Conservation (phyloP, 2,888 invertebrate genomes). For the Maniola hyperantus region DNA sequence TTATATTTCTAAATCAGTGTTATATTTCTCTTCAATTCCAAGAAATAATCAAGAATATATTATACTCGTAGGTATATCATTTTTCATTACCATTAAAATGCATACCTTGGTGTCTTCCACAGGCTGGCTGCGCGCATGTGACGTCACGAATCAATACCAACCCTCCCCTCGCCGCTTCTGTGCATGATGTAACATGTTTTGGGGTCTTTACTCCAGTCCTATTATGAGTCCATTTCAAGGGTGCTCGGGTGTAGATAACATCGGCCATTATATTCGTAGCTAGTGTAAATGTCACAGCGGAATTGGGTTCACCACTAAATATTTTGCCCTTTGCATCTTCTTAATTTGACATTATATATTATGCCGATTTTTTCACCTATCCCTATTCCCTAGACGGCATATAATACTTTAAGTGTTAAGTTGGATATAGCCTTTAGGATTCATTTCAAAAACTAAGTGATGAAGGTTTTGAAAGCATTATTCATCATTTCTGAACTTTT, state of each 20-base stretch:
- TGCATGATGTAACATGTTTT: constrained; percentile 47
- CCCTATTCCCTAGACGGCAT: background rate
- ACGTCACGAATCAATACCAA: constrained; percentile 54
- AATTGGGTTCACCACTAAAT: background rate
- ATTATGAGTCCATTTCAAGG: constrained; percentile 41
- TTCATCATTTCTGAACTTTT: no score
- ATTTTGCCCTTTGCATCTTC: background rate
- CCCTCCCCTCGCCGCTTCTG: constrained; percentile 30
- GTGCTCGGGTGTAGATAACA: constrained; percentile 26
- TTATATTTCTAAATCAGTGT: no score
- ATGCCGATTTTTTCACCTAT: background rate
- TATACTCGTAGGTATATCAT: background rate
- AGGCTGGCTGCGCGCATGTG: constrained; percentile 44
- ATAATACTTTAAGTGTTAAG: no score
- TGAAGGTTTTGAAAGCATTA: no score
- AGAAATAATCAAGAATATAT: background rate
- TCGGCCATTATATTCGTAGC: background rate
- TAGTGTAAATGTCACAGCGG: constrained; percentile 2
- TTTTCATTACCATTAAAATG: constrained; percentile 23
- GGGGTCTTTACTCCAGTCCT: constrained; percentile 36
- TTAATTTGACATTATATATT: background rate
- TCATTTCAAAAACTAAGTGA: no score
- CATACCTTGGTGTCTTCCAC: constrained; percentile 29
- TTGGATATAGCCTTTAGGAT: no score
- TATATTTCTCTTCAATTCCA: background rate